Conservation (phyloP, 2,797 vertebrate genomes). For the Numenius phaeopus region DNA sequence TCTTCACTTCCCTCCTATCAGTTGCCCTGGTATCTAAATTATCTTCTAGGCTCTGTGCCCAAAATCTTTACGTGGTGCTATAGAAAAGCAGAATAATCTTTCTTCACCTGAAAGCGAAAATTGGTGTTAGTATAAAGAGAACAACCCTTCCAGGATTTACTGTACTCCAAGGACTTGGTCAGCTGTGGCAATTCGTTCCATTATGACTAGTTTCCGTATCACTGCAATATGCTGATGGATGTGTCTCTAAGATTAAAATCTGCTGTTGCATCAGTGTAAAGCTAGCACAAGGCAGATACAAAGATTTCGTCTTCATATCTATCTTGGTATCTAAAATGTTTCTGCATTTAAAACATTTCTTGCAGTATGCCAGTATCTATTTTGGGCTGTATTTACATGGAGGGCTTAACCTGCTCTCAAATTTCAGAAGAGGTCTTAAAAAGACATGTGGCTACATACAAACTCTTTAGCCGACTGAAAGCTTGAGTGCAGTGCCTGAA, state of each 20-base stretch:
- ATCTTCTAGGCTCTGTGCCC: constrained; percentile 22
- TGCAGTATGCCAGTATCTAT: background rate
- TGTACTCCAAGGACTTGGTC: constrained; percentile 15
- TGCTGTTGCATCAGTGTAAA: constrained; percentile 9
- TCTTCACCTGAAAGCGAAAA: constrained; percentile 33
- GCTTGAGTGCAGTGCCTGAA: background rate
- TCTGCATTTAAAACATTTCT: constrained; percentile 29
- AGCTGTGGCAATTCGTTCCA: constrained; percentile 21
- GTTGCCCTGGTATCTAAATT: constrained; percentile 27
- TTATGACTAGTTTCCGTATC: background rate
- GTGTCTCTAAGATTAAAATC: constrained; percentile 38
- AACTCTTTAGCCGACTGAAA: background rate
- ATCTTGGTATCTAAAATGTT: background rate
- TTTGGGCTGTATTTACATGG: background rate
- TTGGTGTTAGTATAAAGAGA: constrained; percentile 26
- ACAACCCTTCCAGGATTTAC: constrained; percentile 2
- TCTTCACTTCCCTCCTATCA: background rate
- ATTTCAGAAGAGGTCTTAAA: background rate
- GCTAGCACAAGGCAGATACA: background rate
- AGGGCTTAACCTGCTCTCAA: background rate
- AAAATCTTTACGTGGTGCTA: constrained; percentile 5
- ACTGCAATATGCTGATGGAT: background rate
- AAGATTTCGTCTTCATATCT: constrained; percentile 6
- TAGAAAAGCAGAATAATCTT: constrained; percentile 19
- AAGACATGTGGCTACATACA: background rate